Conservation (phyloP, 1,140 invertebrate species). For the Papilio aristodemus region DNA sequence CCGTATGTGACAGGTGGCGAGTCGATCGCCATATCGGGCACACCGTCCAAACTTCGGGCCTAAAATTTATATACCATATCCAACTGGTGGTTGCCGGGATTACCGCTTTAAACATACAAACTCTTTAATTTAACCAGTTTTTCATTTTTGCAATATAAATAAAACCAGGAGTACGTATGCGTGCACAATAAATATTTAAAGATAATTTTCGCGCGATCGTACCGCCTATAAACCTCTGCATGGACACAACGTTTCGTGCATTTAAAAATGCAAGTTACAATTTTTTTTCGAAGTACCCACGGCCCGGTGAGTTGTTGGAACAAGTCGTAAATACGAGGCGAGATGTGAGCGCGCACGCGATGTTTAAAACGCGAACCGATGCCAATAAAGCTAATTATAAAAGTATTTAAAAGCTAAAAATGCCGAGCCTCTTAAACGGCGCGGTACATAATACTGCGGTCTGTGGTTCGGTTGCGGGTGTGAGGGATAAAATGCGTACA, state of each 20-base stretch:
- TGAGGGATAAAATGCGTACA: conserved; percentile 23
- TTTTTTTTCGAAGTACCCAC: conserved; percentile 6
- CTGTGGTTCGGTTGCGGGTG: neutral
- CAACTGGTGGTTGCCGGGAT: too few species aligned
- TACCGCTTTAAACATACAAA: too few species aligned
- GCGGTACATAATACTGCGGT: conserved; percentile 19
- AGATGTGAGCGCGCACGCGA: conserved; percentile 36
- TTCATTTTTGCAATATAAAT: conserved; percentile 3
- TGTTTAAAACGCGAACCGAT: conserved; percentile 40
- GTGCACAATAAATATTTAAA: conserved; percentile 28
- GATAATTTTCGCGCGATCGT: conserved; percentile 15
- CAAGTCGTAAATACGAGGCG: conserved; percentile 29
- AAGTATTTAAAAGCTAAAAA: conserved; percentile 48
- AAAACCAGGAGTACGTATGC: neutral
- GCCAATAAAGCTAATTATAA: conserved; percentile 57
- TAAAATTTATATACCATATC: too few species aligned
- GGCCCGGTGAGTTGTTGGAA: conserved; percentile 8
- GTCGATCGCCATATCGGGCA: too few species aligned
- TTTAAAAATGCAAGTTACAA: conserved; percentile 24
- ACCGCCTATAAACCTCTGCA: conserved; percentile 13
- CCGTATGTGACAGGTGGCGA: too few species aligned
- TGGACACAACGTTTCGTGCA: conserved; percentile 20
- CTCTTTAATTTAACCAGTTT: too few species aligned
- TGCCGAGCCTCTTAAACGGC: conserved; percentile 43
- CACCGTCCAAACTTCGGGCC: too few species aligned